Conservation (phyloP, 2,113 vertebrate species). For the Sminthopsis crassicaudata region DNA sequence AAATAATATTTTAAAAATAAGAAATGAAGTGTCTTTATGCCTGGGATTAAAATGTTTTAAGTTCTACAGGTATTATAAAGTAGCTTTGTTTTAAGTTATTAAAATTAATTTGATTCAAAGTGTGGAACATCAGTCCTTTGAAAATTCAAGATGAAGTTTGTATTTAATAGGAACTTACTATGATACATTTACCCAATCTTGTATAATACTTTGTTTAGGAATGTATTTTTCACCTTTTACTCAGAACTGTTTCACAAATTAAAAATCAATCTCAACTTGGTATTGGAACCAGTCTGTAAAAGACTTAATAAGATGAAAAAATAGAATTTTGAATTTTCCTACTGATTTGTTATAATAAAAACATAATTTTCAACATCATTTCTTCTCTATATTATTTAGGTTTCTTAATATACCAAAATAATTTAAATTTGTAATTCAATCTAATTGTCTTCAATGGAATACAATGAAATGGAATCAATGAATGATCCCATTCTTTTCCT, state of each 20-base stretch:
- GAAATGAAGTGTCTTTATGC: neutral
- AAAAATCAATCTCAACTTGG: neutral
- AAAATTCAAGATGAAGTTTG: neutral
- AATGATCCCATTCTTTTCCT: neutral
- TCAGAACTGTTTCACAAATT: neutral
- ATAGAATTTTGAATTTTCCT: neutral
- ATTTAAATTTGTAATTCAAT: neutral
- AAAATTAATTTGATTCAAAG: neutral
- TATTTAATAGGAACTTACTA: neutral
- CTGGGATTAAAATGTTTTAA: neutral
- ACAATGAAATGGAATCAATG: neutral
- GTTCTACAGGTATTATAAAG: neutral
- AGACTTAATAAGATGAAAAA: neutral
- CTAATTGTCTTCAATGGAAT: neutral
- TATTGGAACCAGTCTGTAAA: neutral
- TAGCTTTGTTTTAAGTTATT: neutral
- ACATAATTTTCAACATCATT: neutral
- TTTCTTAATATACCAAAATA: neutral
- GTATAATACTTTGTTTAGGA: neutral
- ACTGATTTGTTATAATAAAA: neutral
- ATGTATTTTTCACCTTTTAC: neutral
- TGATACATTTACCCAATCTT: neutral
- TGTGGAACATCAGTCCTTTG: neutral
- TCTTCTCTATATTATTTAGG: neutral
- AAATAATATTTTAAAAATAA: neutral